phyloP scores from a whole-genome alignment of 2,888 invertebrate species.

The Arge pagana region DNA sequence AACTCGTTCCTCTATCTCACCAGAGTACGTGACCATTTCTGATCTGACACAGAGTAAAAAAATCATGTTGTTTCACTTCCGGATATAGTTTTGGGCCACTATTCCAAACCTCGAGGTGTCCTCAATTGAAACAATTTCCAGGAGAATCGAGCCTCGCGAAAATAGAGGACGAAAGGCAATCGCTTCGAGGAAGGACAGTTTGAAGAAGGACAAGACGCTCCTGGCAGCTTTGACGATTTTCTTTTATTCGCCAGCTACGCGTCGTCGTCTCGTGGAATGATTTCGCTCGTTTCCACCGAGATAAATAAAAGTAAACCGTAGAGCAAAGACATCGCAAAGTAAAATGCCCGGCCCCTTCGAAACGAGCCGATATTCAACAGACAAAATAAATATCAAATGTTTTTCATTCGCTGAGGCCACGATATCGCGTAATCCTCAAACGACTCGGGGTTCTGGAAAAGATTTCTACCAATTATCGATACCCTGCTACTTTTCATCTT shows the following conservation, averaged over 20 bases:
- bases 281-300: slow-evolving; percentile 36
- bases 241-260: not conserved
- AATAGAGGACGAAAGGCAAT: too few relatives aligned
- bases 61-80: too few relatives aligned
- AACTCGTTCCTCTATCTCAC: too few relatives aligned
- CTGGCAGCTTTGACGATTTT: not conserved
- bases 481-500: slow-evolving; percentile 52
- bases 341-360: slow-evolving; percentile 14
- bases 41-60: too few relatives aligned
- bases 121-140: too few relatives aligned
- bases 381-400: slow-evolving; percentile 48
- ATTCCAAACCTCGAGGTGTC: too few relatives aligned
- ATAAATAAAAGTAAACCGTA: slow-evolving; percentile 46
- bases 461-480: slow-evolving; percentile 56
- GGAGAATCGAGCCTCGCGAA: too few relatives aligned
- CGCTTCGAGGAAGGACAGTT: too few relatives aligned
- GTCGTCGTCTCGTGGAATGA: slow-evolving; percentile 8
- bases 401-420: slow-evolving; percentile 37
- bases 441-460: slow-evolving; percentile 37
- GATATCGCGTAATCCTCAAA: slow-evolving; percentile 51
- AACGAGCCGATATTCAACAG: slow-evolving; percentile 26
- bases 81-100: too few relatives aligned
- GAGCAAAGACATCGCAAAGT: slow-evolving; percentile 33
- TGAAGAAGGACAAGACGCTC: too few relatives aligned
- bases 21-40: too few relatives aligned